Evolutionary conservation across 2,113 vertebrate species (phyloP), one percentile per base, ranked within the genome.

Genomic region (Hyla sarda): DNA sequence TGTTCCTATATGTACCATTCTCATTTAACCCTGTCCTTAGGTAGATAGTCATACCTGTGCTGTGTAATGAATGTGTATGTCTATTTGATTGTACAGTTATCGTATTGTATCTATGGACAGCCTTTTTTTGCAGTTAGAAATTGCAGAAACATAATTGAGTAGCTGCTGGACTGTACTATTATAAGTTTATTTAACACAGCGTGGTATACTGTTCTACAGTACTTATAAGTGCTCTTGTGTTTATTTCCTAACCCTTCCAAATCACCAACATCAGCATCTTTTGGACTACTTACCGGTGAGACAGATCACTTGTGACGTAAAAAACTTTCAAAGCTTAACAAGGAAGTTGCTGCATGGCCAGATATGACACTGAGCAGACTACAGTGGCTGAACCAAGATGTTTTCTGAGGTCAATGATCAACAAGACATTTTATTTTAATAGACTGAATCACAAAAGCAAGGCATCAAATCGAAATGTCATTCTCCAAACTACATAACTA

Each of bases 211-310:
- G 47, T 47, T 62, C 25, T 65, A 25, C 14, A 45, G 32, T 11
- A 41, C 78, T 81, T 28, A 19, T 28, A 34, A 81, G 78, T 81
- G 78, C 78, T 81, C 78, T 81, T 81, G 34, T 47, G 32, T 30
- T 60, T 58, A 52, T 54, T 77, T 32, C 48, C 25, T 54, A 30
- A 10, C 48, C 13, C 56, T 45, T 81, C 58, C 56, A 19, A 47
- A 62, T 81, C 56, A 32, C 28, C 17, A 50, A 9, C 75, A 77
- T 54, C 25, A 77, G 32, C 32, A 71, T 21, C 30, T 34, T 23
- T 52, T 54, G 17, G 28, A 28, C 48, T 54, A 32, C 48, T 32
- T 34, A 54, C 12, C 62, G 78, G 78, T 65, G 12, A 62, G 32
- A n/a, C 34, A 28, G 54, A 7, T 60, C 56, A 47, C 8, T 25